Evolutionary conservation across 1,140 invertebrate species (phyloP), one percentile per base, ranked within the genome.

Genomic region (Saccostrea glomerata): DNA sequence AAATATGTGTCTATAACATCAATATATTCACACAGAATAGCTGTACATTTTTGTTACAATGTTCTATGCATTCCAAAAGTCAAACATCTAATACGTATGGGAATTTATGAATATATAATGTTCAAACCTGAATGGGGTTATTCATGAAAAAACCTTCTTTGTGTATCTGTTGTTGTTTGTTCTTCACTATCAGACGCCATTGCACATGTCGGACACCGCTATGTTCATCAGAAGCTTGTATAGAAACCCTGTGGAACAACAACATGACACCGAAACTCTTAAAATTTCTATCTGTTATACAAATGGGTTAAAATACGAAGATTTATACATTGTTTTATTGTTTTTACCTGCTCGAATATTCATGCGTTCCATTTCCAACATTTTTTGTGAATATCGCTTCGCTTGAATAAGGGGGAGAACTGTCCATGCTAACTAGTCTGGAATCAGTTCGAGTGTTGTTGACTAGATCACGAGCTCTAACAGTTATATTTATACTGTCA

Each of bases 281-380:
- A 20, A 20, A 63, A 6, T 63, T 47, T 5, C 1, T 7, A n/a
- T 6, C 17, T 63, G 1, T 63, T 0, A 63, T 20, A 63, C 58
- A 63, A 15, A 20, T 13, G 58, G 4, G n/a, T n/a, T 20, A 63
- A 7, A 20, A 17, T 6, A 63, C 17, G 2, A 63, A 63, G 58
- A 20, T 20, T 6, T 63, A 63, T 2, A 20, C 58, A 20, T 4
- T 60, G 20, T 60, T 13, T 60, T 60, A 6, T 63, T 6, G n/a
- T 20, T 63, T 6, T 9, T 30, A 77, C 70, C 70, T 77, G 70
- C 70, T 77, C 25, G 70, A 77, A 77, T 30, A 77, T 77, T 77
- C 70, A 25, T 30, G 15, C 17, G 70, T 77, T 77, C 70, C 30
- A 12, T 77, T 77, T 23, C 25, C 70, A 15, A 36, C 15, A 77